A percentile compares a stretch with the other conserved stretches of the same genome.
phyloP scores from a whole-genome alignment of 2,113 vertebrate genomes.

The Oriolus oriolus region DNA sequence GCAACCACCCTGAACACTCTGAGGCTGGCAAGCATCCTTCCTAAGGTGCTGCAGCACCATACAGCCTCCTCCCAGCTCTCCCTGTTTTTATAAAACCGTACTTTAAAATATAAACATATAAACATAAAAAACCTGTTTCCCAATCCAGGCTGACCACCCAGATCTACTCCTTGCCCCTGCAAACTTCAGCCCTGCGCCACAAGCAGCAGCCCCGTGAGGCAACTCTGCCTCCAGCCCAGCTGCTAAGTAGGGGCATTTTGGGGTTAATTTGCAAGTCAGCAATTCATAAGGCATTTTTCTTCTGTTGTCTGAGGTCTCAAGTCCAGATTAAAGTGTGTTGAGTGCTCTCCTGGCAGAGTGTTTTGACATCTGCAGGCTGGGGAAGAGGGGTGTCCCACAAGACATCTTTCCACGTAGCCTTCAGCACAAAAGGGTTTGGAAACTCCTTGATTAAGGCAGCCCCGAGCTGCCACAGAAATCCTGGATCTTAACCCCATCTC shows the following conservation, averaged over 20 bases:
- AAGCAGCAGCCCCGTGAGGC: not conserved
- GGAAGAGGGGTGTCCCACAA: not conserved
- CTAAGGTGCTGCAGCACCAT: not conserved
- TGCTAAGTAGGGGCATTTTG: not conserved
- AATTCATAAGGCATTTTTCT: not conserved
- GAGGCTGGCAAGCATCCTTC: not conserved
- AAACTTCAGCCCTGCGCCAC: not conserved
- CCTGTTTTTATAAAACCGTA: not conserved
- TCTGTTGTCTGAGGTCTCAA: not conserved
- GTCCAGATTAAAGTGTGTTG: not conserved
- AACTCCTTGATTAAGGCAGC: not conserved
- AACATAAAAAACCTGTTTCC: not conserved
- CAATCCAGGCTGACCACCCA: accelerated
- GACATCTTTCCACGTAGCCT: not conserved
- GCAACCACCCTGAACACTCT: accelerated
- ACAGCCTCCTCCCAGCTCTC: not conserved
- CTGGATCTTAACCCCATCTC: not conserved
- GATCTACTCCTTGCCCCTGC: not conserved
- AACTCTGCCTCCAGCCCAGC: not conserved
- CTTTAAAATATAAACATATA: not conserved
- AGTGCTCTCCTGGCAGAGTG: not conserved
- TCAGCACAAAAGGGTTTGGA: constrained; percentile 5
- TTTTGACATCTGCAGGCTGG: not conserved
- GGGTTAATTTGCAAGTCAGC: not conserved
- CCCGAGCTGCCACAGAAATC: not conserved